Conservation (phyloP, 2,888 invertebrate genomes). For the Glyphotaelius pellucidus region DNA sequence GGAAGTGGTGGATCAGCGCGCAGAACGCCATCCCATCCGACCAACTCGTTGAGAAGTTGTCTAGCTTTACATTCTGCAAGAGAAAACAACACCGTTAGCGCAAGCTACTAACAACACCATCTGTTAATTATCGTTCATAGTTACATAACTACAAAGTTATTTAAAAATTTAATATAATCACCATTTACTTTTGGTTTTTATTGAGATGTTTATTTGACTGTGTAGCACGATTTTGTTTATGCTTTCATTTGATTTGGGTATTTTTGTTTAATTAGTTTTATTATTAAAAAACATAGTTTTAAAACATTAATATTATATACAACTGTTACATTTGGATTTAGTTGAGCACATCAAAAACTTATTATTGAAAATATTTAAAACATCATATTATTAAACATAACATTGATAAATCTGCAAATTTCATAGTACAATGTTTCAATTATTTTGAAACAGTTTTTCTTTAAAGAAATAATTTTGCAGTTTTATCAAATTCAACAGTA, state of each 20-base stretch:
- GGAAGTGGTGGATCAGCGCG: constrained; percentile 98
- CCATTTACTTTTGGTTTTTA: neutral
- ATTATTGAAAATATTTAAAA: constrained; percentile 13
- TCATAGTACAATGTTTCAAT: neutral
- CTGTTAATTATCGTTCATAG: neutral
- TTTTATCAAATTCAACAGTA: constrained; percentile 23
- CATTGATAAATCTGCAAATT: constrained; percentile 6
- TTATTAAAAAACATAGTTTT: neutral
- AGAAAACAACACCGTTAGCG: constrained; percentile 56
- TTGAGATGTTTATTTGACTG: neutral
- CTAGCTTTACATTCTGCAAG: constrained; percentile 94
- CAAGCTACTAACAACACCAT: neutral
- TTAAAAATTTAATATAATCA: neutral
- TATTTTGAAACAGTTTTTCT: neutral
- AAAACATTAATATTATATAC: neutral
- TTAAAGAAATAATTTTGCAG: constrained; percentile 4
- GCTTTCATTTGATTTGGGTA: neutral
- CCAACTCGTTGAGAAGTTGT: constrained; percentile 99
- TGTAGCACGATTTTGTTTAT: neutral
- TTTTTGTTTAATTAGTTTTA: neutral
- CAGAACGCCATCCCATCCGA: constrained; percentile 99
- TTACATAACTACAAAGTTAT: neutral
- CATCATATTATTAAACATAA: neutral
- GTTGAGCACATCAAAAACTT: constrained; percentile 9
- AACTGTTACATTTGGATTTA: constrained; percentile 9